A percentile compares a stretch with the other conserved stretches of the same genome.
These are phyloP conservation scores for Cyprinus carpio DNA, from an alignment of 2,113 vertebrate species.

Conservation along the genomic window DNA sequence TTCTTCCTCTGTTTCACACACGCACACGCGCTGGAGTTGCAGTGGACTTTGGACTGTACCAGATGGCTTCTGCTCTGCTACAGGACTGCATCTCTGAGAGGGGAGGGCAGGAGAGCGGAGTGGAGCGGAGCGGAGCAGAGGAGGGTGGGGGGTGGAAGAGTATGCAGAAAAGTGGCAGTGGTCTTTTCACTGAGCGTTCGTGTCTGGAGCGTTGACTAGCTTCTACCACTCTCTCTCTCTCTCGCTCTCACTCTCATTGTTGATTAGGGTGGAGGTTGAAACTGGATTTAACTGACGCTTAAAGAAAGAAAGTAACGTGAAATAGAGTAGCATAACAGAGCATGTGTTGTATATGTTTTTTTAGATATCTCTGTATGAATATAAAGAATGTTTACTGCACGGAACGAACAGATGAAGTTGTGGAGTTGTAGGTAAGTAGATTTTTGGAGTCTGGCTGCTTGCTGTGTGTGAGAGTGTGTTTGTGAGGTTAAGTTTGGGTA, in stretches of 20 bases:
- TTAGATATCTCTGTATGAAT: neutral
- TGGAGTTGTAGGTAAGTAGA: slow-evolving; percentile 18
- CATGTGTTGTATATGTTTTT: neutral
- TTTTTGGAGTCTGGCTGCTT: slow-evolving; percentile 10
- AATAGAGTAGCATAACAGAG: slow-evolving; percentile 34
- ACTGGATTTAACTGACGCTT: slow-evolving; percentile 61
- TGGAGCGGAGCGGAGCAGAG: slow-evolving; percentile 60
- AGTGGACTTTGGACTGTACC: slow-evolving; percentile 57
- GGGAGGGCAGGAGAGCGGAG: slow-evolving; percentile 53
- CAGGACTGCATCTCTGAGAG: slow-evolving; percentile 52
- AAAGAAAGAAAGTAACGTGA: slow-evolving; percentile 26
- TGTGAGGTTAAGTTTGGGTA: slow-evolving; percentile 40
- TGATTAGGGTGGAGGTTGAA: slow-evolving; percentile 49
- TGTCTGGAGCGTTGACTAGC: slow-evolving; percentile 38
- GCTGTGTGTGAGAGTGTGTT: neutral
- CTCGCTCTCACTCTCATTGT: slow-evolving; percentile 20
- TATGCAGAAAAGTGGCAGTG: slow-evolving; percentile 49
- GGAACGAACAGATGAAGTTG: neutral
- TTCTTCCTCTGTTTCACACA: slow-evolving; percentile 27
- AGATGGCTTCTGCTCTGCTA: slow-evolving; percentile 59
- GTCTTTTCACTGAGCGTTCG: slow-evolving; percentile 42
- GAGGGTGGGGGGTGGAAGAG: slow-evolving; percentile 31
- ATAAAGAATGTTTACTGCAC: neutral
- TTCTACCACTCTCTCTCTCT: slow-evolving; percentile 18
- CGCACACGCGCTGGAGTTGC: neutral